Conservation (phyloP, 2,797 vertebrate species). For the Etheostoma nigrum region DNA sequence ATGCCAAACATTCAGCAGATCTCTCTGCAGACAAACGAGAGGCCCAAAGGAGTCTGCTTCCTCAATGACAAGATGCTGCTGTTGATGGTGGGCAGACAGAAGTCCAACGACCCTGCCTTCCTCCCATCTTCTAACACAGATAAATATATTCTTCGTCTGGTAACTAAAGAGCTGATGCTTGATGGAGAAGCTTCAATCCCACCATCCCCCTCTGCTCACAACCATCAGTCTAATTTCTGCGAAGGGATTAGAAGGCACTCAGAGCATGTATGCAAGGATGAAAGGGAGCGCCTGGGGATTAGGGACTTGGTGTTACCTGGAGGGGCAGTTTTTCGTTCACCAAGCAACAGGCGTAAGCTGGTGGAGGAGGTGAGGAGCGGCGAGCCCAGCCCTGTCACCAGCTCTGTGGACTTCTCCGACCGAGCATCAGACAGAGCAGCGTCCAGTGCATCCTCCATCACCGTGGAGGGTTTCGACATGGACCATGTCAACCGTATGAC, state of each 20-base stretch:
- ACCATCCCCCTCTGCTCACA: conserved; percentile 55
- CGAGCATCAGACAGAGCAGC: conserved; percentile 81
- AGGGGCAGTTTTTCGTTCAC: conserved; percentile 77
- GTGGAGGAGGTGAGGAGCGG: conserved; percentile 88
- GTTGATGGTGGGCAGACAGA: conserved; percentile 92
- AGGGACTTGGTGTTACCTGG: conserved; percentile 88
- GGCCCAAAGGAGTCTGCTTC: conserved; percentile 95
- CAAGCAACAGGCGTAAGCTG: conserved; percentile 83
- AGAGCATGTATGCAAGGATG: conserved; percentile 79
- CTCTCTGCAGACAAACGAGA: conserved; percentile 90
- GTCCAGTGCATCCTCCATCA: conserved; percentile 78
- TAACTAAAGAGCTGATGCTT: conserved; percentile 85
- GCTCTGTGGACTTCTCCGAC: conserved; percentile 85
- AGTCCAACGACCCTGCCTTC: conserved; percentile 89
- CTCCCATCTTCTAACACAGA: conserved; percentile 92
- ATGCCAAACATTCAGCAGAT: conserved; percentile 93
- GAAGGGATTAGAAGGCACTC: conserved; percentile 87
- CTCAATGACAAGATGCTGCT: conserved; percentile 89
- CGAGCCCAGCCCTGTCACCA: conserved; percentile 85
- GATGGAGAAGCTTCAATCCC: conserved; percentile 71
- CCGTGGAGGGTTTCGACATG: conserved; percentile 80
- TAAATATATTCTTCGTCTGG: conserved; percentile 89
- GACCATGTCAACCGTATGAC: conserved; percentile 79
- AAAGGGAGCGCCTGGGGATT: conserved; percentile 70
- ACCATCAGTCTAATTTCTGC: conserved; percentile 71